A percentile compares a stretch with the other conserved stretches of the same genome.
Conservation (phyloP, 2,113 vertebrate species). For the Paracanthobrama guichenoti region DNA sequence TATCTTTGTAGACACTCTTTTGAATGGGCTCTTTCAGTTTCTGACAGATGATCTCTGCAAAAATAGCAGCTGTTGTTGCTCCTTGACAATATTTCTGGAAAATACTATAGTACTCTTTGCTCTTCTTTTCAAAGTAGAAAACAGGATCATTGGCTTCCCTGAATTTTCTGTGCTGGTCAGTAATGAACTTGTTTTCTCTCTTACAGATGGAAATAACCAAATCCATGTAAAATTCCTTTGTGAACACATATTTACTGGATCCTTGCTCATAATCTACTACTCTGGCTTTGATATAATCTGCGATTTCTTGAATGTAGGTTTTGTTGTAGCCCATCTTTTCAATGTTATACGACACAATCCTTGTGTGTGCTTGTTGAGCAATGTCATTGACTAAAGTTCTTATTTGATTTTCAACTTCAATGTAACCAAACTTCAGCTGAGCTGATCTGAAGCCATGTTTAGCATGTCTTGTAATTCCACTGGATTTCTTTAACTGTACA, state of each 20-base stretch:
- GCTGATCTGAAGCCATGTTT: not conserved
- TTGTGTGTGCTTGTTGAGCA: not conserved
- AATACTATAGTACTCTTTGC: not conserved
- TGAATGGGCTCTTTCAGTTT: conserved; percentile 64
- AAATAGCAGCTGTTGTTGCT: conserved; percentile 59
- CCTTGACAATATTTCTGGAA: conserved; percentile 52
- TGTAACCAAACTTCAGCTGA: not conserved
- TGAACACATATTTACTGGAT: conserved; percentile 2
- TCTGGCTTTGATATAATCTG: conserved; percentile 49
- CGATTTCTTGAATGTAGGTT: conserved; percentile 62
- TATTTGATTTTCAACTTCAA: not conserved
- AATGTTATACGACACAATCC: not conserved
- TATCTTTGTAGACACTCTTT: conserved; percentile 47
- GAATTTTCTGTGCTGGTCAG: conserved; percentile 48
- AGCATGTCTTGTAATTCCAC: fast-evolving
- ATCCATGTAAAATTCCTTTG: conserved; percentile 50
- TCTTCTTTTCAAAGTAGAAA: conserved; percentile 11
- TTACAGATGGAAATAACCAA: conserved; percentile 61
- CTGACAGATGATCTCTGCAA: conserved; percentile 67
- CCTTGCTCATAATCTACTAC: not conserved
- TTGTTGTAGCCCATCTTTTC: conserved; percentile 36
- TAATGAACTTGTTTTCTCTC: not conserved
- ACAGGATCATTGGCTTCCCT: conserved; percentile 61
- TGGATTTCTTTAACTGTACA: not conserved
- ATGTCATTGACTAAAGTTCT: not conserved